Evolutionary conservation across 2,113 vertebrate genomes (phyloP), one percentile per base, ranked within the genome.

Genomic region (Muntiacus muntjak): DNA sequence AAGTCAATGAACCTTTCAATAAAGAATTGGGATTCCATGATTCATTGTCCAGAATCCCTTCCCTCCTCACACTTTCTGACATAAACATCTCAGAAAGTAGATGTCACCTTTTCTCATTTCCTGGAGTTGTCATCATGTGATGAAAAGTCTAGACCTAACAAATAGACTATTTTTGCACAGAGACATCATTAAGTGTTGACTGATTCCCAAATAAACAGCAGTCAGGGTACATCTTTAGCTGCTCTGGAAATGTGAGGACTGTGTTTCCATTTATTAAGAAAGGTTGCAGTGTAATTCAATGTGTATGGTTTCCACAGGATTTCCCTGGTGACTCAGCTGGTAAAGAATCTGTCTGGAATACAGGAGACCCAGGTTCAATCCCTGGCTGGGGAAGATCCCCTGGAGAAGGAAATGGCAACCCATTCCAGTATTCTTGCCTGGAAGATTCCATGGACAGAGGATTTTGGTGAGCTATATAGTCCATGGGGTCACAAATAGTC

Each of bases 261-360:
- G 28, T 47, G 12, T 76, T 84, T 60, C 26, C 15, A n/a, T 47
- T 57, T 58, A 60, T 33, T 13, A 78, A 60, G 15, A 82, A 97
- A 92, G 45, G 71, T 23, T 60, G 13, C 11, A 87, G 17, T 26
- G 6, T 19, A 62, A 8, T 33, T 94, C 5, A 47, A 12, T 43
- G 50, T 11, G 0, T 0, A 0, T 28, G 7, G n/a, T 33, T 86
- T 71, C n/a, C 19, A 40, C 67, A 2, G n/a, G 19, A n/a, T 5
- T 71, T 71, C n/a, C n/a, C n/a, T 71, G n/a, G 4, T 71, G 19
- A 71, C 19, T 71, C 67, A 36, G 17, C 36, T 36, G 67, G n/a
- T 23, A 23, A 71, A 40, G 9, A 71, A 71, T 12, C n/a, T 71
- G n/a, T 40, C 67, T 71, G 19, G n/a, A 71, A 71, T 23, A 12